Evolutionary conservation across 2,797 vertebrate species (phyloP), one percentile per base, ranked within the genome.

Genomic region (Euthynnus affinis): DNA sequence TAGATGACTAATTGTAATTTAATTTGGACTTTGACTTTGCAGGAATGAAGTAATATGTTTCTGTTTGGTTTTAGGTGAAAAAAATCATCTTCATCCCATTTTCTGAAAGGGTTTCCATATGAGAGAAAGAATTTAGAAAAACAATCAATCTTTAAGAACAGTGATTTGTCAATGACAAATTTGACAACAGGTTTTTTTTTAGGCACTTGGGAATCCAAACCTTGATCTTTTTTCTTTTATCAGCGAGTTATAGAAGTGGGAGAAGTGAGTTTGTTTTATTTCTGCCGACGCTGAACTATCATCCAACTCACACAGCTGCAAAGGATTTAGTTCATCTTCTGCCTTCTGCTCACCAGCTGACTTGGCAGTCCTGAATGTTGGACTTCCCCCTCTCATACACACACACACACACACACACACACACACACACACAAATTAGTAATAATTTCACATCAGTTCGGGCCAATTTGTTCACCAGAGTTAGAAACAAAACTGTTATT

Each of bases 31-130:
- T 22, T 2, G 8, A 13, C 10, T 27, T 2, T 23, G 15, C 15
- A 37, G 4, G 4, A 40, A 20, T 57, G 42, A 66, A 17, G 13
- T 18, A 1, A 57, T 20, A 23, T 25, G 20, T 52, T 2, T 46
- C 17, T 22, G 20, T 68, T 49, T 20, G 0, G n/a, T 71, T 48
- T 63, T 25, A 15, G 18, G 23, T 17, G 27, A 23, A 18, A 40
- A 40, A 60, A 23, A 71, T 34, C 66, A 71, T 75, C 42, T 71
- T 71, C 9, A 32, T 48, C 61, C 37, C 20, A 71, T 62, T 62
- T 61, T 46, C 51, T 69, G 4, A 62, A 53, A 69, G 12, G 4
- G 15, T 62, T 71, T 71, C 58, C 63, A 57, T 42, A 32, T 58
- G 37, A 60, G 58, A 42, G 37, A 15, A 27, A 23, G 9, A 46